Evolutionary conservation across 64 coral and sea anemone species (phyloP), one percentile per base, ranked within the genome.

Genomic region (Anthopleura sola): DNA sequence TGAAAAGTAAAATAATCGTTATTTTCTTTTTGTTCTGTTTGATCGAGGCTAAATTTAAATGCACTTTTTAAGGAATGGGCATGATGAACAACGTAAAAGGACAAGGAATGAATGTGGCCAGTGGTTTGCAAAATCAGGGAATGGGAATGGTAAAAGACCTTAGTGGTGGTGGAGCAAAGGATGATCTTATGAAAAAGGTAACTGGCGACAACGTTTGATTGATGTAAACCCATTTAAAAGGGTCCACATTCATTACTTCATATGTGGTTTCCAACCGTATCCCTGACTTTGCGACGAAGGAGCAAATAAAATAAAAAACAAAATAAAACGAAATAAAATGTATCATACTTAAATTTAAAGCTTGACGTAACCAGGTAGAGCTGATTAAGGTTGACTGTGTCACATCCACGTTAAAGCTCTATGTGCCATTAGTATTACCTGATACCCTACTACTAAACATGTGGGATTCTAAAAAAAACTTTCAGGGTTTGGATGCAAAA

Each of bases 111-210:
- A 55, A 50, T 77, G 60, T 81, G 18, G 80, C 84, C 24, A 83
- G 68, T 49, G 77, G 86, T 24, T 80, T 87, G 0, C 86, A 92
- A 82, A 75, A 82, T 55, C 89, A 91, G 60, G 89, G 89, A 26
- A 29, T 81, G 17, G 89, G 89, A 36, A 86, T 91, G 89, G 56
- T 85, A 20, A 80, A 91, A 54, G 89, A 75, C 40, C 40, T 44
- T 44, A 44, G 40, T 48, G 82, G 50, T 36, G 78, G 20, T 46
- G 78, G 60, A 28, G 60, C 82, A 29, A 82, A 64, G 15, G 89
- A 91, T 74, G 89, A 86, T 86, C 40, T 91, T 33, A 91, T 81
- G 38, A 60, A 86, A 23, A 91, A 86, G 89, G 89, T 90, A 38
- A 31, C 12, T 0, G 10, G 21, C 8, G 11, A 10, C 58, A 62